A percentile compares a stretch with the other conserved stretches of the same genome.
Conservation (phyloP, 1,140 invertebrate species). For the Bombyx mori region ASM3026992v2 NC_085111.1:11910501-11911000, state of each 20-base stretch:
- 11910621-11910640: conserved; percentile 22
- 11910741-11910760: too few species aligned
- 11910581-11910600: conserved; percentile 13
- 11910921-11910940: conserved; percentile 38
- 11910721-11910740: conserved; percentile 8
- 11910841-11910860: conserved; percentile 23
- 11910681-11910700: conserved; percentile 51
- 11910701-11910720: conserved; percentile 37
- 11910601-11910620: conserved; percentile 9
- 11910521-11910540: conserved; percentile 39
- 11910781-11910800: too few species aligned
- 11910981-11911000: neutral
- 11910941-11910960: conserved; percentile 50
- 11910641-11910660: conserved; percentile 40
- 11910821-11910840: conserved; percentile 19
- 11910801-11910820: conserved; percentile 6
- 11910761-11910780: too few species aligned
- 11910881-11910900: conserved; percentile 21
- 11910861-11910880: conserved; percentile 16
- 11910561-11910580: conserved; percentile 4
- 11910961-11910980: conserved; percentile 38
- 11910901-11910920: conserved; percentile 15
- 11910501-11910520: conserved; percentile 56
- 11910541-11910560: conserved; percentile 35
- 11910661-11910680: conserved; percentile 40